These are phyloP conservation scores for Sylvilagus bachmani DNA, from an alignment of 2,113 vertebrate genomes.

Conservation along the genomic window DNA sequence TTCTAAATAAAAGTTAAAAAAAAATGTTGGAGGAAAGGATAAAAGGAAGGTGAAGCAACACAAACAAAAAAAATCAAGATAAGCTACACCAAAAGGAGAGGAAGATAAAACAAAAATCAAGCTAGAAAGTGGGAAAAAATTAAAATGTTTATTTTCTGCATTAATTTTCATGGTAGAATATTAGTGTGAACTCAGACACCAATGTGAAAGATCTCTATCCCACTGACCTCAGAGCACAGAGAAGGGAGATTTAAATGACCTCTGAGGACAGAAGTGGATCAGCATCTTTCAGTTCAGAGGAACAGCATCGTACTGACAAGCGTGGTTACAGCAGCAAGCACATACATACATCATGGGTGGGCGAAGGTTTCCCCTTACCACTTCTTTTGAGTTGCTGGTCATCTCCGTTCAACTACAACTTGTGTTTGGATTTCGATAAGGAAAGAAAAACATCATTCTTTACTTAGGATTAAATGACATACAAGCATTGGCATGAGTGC, in stretches of 20 bases:
- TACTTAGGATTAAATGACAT: slow-evolving; percentile 25
- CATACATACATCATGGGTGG: neutral
- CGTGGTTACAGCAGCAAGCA: neutral
- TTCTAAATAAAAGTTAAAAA: too few relatives aligned
- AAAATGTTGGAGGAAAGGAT: neutral
- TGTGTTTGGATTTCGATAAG: neutral
- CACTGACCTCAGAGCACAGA: neutral
- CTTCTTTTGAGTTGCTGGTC: neutral
- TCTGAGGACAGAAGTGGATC: neutral
- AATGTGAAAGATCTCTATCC: neutral
- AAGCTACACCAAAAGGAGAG: neutral
- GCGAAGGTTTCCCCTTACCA: slow-evolving; percentile 19
- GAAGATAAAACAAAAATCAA: neutral
- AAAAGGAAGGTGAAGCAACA: neutral
- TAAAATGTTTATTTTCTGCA: neutral
- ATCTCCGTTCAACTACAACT: slow-evolving; percentile 37
- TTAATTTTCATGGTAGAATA: neutral
- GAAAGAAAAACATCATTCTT: slow-evolving; percentile 7
- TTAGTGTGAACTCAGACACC: neutral
- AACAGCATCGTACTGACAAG: neutral
- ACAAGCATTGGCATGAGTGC: neutral
- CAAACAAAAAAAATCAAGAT: neutral
- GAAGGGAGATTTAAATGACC: neutral
- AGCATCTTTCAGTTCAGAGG: neutral
- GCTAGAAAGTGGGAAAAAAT: neutral